Percentiles rank a stretch among this genome's conserved stretches.
Evolutionary conservation across 1,140 invertebrate genomes (phyloP).

Genomic region (Mylabris phalerata): DNA sequence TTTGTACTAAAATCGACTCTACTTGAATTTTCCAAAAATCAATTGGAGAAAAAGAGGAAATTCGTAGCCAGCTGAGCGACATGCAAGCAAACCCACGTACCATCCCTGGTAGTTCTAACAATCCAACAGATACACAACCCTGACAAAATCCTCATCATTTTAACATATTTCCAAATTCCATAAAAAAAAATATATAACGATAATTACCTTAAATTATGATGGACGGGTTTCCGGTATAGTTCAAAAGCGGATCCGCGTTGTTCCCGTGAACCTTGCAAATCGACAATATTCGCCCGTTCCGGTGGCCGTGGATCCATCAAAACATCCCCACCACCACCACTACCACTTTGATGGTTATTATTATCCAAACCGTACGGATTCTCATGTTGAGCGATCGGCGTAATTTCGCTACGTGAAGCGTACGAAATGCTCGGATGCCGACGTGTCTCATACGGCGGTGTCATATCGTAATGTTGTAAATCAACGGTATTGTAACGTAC

Average conservation of each 20-base stretch:
- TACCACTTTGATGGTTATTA: background rate
- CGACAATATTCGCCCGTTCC: slow-evolving; percentile 35
- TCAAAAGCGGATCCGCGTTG: slow-evolving; percentile 93
- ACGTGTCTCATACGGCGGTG: slow-evolving; percentile 37
- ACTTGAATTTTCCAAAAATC: no score
- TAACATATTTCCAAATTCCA: slow-evolving; percentile 1
- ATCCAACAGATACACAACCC: slow-evolving; percentile 32
- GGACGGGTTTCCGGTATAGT: slow-evolving; percentile 80
- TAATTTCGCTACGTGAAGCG: slow-evolving; percentile 39
- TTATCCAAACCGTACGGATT: slow-evolving; percentile 23
- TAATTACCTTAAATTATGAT: slow-evolving; percentile 66
- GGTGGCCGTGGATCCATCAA: slow-evolving; percentile 34
- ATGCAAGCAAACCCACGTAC: slow-evolving; percentile 8
- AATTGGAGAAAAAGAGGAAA: background rate
- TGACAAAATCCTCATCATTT: slow-evolving; percentile 14
- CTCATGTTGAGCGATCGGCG: slow-evolving; percentile 35
- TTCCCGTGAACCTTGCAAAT: slow-evolving; percentile 66
- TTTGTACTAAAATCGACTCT: no score
- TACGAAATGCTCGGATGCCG: slow-evolving; percentile 40
- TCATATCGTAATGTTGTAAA: slow-evolving; percentile 34
- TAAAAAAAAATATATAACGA: background rate
- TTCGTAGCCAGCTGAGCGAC: background rate
- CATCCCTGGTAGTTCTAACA: slow-evolving; percentile 16
- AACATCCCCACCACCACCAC: slow-evolving; percentile 14
- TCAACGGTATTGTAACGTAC: slow-evolving; percentile 31